Percentiles rank a stretch among this genome's conserved stretches.
Evolutionary conservation across 2,888 invertebrate species (phyloP).

Genomic region (Lasioglossum pauxillum): DNA sequence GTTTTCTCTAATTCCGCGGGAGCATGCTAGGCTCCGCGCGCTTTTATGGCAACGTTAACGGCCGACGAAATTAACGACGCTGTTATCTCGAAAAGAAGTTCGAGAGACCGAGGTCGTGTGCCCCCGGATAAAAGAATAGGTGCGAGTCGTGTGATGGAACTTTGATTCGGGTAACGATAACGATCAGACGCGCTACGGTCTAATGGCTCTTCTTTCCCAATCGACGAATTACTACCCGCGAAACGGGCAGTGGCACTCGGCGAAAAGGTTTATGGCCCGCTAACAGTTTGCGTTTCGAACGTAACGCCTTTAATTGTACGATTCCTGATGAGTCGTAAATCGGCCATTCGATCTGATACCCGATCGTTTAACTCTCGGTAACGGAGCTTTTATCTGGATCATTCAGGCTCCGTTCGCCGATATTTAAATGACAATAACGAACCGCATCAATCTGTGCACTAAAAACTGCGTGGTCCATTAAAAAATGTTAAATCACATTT

Average conservation of each 20-base stretch:
- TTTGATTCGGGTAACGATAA: constrained; percentile 1
- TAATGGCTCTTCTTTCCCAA: neutral
- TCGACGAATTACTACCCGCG: neutral
- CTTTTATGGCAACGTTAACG: constrained; percentile 12
- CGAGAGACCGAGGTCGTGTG: neutral
- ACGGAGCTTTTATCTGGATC: neutral
- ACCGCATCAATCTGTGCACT: too few relatives aligned
- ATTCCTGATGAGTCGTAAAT: neutral
- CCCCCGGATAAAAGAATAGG: neutral
- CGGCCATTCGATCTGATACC: neutral
- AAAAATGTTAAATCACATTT: too few relatives aligned
- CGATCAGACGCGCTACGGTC: neutral
- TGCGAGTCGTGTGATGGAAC: constrained; percentile 1
- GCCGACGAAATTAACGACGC: constrained; percentile 7
- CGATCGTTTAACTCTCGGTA: neutral
- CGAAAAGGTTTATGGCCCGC: neutral
- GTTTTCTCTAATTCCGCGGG: neutral
- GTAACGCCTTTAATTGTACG: neutral
- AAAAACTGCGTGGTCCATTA: too few relatives aligned
- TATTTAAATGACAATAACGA: neutral
- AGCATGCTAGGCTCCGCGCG: neutral
- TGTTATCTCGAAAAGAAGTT: neutral
- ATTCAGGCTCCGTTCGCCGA: neutral
- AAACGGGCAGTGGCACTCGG: neutral
- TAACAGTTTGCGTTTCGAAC: neutral